Base-by-base conservation (phyloP, 2,888 invertebrate genomes). In the Agonopterix alstromeriana region DNA sequence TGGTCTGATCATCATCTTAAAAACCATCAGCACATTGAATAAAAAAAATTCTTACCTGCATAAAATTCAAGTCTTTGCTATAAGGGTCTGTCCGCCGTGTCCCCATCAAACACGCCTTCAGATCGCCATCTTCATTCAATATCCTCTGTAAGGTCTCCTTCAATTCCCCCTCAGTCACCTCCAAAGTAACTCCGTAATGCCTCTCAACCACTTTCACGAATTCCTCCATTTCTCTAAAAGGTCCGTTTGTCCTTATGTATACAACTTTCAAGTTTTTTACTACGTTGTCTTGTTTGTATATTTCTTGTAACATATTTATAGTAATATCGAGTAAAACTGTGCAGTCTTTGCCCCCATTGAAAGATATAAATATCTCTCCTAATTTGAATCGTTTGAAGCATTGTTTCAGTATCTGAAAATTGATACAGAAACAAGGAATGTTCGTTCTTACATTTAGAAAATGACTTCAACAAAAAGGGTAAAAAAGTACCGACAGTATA, bases 291-390 rank as follows among this genome's bases (percentile, higher is more conserved):
- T 64, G 57, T 43, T 72, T 68, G 52, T 74, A 64, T 41, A 77
- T 59, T 7, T 82, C 66, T 49, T 69, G 62, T 42, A 89, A 51
- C 52, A 78, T 53, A 49, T 78, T 64, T 57, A 84, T 55, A 8
- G 78, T 75, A 35, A 88, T 61, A 55, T 89, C 86, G 55, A 99
- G 85, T 10, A 99, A 89, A 0, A 94, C 97, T 0, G 98, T 98
- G 73, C 99, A 99, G 84, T 99, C 99, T 87, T 99, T 99, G 1
- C 99, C 99, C 3, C 99, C 99, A 74, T 99, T 99, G 80, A 99
- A 99, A 27, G 97, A 95, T 35, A 99, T 73, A 66, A 97, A 97
- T 10, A 97, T 87, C 77, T 97, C 94, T 48, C 94, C 90, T 12
- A 93, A 73, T n/a, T 91, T 88, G 74, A 92, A 96, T 46, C 86